Percentiles rank a stretch among this genome's conserved stretches.
These are phyloP conservation scores for Neomorphus geoffroyi DNA, from an alignment of 2,797 vertebrate genomes.

Conservation along the genomic window DNA sequence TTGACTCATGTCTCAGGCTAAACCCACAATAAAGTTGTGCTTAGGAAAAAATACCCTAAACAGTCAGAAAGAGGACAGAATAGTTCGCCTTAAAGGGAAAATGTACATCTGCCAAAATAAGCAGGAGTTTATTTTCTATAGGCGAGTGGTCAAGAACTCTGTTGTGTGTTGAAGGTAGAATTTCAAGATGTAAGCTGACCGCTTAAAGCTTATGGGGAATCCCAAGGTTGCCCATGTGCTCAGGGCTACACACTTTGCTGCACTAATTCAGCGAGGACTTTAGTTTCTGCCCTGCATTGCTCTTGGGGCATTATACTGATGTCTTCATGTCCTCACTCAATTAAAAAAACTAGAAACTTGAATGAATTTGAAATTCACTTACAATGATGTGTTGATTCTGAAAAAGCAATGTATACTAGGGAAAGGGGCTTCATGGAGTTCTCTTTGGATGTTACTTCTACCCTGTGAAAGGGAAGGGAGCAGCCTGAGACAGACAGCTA, in stretches of 20 bases:
- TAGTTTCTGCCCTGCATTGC: neutral
- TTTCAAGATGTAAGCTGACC: neutral
- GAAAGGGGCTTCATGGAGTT: neutral
- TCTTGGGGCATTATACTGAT: neutral
- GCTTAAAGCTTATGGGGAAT: neutral
- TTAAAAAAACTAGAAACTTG: neutral
- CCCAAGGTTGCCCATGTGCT: neutral
- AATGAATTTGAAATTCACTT: neutral
- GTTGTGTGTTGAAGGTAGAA: conserved; percentile 15
- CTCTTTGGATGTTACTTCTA: neutral
- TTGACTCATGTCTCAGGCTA: conserved; percentile 47
- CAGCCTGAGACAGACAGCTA: neutral
- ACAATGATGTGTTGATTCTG: neutral
- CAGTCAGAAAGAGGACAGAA: conserved; percentile 10
- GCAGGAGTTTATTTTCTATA: conserved; percentile 33
- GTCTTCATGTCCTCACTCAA: neutral
- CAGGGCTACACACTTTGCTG: neutral
- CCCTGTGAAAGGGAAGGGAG: neutral
- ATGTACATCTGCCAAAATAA: conserved; percentile 53
- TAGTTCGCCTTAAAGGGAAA: neutral
- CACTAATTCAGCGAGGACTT: neutral
- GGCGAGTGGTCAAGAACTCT: conserved; percentile 39
- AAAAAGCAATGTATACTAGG: neutral
- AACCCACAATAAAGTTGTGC: conserved; percentile 33
- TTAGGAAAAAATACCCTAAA: conserved; percentile 31